Percentiles rank a stretch among this genome's conserved stretches.
These are phyloP conservation scores for Xanthostigma xanthostigma DNA, from an alignment of 2,888 invertebrate genomes.

Conservation along the genomic window DNA sequence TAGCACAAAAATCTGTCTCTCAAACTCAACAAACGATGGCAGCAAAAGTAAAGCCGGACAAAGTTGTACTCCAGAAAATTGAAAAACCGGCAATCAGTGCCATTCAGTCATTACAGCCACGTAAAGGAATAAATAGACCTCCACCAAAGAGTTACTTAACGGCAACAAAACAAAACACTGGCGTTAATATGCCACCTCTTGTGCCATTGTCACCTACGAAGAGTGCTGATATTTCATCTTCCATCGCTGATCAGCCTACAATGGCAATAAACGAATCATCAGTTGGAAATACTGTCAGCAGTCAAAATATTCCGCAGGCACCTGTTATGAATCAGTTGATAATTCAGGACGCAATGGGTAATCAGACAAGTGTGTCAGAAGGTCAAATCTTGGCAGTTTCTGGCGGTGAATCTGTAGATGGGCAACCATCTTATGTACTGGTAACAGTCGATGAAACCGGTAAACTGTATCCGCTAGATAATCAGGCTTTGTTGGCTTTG, in stretches of 20 bases:
- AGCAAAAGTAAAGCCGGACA: too few species aligned
- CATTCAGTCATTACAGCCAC: too few species aligned
- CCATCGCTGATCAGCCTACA: too few species aligned
- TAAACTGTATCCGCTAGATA: constrained; percentile 54
- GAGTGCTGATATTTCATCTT: not conserved
- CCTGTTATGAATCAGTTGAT: constrained; percentile 23
- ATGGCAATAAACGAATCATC: too few species aligned
- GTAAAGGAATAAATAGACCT: not conserved
- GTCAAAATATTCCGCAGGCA: not conserved
- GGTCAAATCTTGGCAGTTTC: constrained; percentile 57
- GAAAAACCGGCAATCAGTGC: too few species aligned
- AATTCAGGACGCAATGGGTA: constrained; percentile 28
- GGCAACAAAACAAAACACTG: too few species aligned
- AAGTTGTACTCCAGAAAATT: too few species aligned
- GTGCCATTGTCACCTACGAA: constrained; percentile 4
- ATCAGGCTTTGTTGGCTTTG: constrained; percentile 44
- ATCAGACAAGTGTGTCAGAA: constrained; percentile 34
- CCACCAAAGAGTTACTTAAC: not conserved
- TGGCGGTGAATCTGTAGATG: constrained; percentile 55
- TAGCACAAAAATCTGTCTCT: too few species aligned
- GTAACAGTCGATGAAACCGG: constrained; percentile 57
- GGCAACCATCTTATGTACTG: constrained; percentile 55
- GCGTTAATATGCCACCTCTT: constrained; percentile 1
- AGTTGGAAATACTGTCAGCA: too few species aligned
- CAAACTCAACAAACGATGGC: too few species aligned